These are phyloP conservation scores for Tinea pellionella DNA, from an alignment of 2,888 invertebrate genomes.

Conservation along the genomic window DNA sequence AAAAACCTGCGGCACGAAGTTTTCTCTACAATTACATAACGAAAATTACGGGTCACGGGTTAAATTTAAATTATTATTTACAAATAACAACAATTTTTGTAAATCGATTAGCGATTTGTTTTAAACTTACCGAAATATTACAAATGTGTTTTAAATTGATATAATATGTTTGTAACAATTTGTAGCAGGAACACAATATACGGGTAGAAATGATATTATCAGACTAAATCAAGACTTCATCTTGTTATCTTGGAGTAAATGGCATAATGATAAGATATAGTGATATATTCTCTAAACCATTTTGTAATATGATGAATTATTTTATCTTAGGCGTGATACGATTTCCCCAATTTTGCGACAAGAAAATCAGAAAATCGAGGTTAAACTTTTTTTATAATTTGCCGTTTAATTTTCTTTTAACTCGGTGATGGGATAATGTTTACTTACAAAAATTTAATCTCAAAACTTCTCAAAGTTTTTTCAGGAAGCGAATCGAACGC, in stretches of 20 bases:
- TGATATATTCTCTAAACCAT: not conserved
- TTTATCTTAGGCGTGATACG: not conserved
- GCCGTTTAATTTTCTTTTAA: not conserved
- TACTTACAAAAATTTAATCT: conserved; percentile 26
- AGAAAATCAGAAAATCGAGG: not conserved
- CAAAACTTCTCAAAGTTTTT: conserved; percentile 26
- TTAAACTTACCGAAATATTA: not conserved
- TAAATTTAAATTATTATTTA: not conserved
- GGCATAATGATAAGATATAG: not conserved
- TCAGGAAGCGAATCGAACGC: conserved; percentile 23
- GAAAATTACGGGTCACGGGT: not conserved
- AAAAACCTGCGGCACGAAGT: too few relatives aligned
- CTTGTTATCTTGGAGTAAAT: not conserved
- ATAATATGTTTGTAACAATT: not conserved
- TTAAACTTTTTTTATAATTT: not conserved
- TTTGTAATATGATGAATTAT: conserved; percentile 6
- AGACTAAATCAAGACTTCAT: not conserved
- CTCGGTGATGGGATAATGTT: not conserved
- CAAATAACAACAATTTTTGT: not conserved
- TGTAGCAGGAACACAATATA: not conserved
- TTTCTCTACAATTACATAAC: too few relatives aligned
- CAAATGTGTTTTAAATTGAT: not conserved
- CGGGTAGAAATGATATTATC: not conserved
- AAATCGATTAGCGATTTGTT: not conserved
- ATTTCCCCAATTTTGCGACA: not conserved